Conservation (phyloP, 37 sponge, comb jelly and placozoan genomes). For the Agelas oroides region DNA sequence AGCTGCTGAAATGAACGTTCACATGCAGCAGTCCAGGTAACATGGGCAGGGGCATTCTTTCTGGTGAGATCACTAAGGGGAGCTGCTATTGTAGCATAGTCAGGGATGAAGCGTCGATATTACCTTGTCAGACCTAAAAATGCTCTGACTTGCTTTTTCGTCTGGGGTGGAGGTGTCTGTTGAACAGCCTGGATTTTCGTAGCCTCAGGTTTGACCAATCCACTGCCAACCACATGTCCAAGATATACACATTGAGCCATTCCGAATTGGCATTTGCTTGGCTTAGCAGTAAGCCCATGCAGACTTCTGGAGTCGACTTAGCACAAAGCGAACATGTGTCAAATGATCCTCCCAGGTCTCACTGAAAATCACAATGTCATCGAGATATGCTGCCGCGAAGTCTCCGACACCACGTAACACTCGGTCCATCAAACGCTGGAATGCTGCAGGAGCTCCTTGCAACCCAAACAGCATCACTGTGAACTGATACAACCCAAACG, state of each 20-base stretch:
- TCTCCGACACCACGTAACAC: slow-evolving; percentile 7
- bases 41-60: slow-evolving; percentile 13
- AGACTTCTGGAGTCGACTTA: slow-evolving; percentile 25
- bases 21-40: slow-evolving; percentile 31
- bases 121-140: slow-evolving; percentile 61
- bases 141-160: slow-evolving; percentile 40
- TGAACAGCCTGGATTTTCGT: slow-evolving; percentile 43
- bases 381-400: slow-evolving; percentile 51
- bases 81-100: neutral
- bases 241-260: slow-evolving; percentile 34
- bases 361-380: slow-evolving; percentile 57
- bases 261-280: slow-evolving; percentile 59
- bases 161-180: slow-evolving; percentile 14
- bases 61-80: slow-evolving; percentile 35
- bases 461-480: slow-evolving; percentile 79
- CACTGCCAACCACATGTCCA: slow-evolving; percentile 54
- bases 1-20: slow-evolving; percentile 37
- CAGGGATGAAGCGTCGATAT: slow-evolving; percentile 44
- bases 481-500: slow-evolving; percentile 63
- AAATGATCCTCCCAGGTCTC: slow-evolving; percentile 62
- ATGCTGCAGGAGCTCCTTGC: slow-evolving; percentile 64
- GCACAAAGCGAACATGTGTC: slow-evolving; percentile 29
- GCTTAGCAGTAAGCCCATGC: slow-evolving; percentile 56
- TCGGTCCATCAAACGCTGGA: slow-evolving; percentile 67
- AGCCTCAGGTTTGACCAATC: slow-evolving; percentile 32